A percentile compares a stretch with the other conserved stretches of the same genome.
Evolutionary conservation across 2,797 vertebrate genomes (phyloP).

Genomic region (Fistularia commersonii): DNA sequence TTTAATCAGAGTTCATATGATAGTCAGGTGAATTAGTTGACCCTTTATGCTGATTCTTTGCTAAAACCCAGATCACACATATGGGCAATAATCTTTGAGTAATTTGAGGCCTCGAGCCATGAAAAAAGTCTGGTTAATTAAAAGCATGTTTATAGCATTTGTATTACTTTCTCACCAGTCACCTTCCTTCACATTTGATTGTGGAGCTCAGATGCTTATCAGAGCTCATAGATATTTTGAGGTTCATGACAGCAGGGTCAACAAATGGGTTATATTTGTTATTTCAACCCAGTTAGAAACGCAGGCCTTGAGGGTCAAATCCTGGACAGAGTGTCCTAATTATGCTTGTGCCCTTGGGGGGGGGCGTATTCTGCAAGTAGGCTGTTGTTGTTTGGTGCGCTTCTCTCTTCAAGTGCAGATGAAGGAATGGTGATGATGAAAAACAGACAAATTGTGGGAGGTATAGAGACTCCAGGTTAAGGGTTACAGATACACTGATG

Average conservation of each 20-base stretch:
- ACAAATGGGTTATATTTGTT: constrained; percentile 51
- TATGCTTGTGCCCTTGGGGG: constrained; percentile 49
- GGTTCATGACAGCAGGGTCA: constrained; percentile 47
- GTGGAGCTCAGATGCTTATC: constrained; percentile 55
- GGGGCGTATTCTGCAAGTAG: constrained; percentile 48
- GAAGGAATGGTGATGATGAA: constrained; percentile 43
- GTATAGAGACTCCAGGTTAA: constrained; percentile 51
- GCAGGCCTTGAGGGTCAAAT: constrained; percentile 45
- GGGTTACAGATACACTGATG: constrained; percentile 47
- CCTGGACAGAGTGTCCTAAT: constrained; percentile 54
- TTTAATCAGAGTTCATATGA: too few species aligned
- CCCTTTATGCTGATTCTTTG: too few species aligned
- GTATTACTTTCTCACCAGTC: constrained; percentile 12
- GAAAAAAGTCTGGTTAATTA: constrained; percentile 50
- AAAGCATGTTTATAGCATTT: constrained; percentile 45
- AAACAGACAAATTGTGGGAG: constrained; percentile 69
- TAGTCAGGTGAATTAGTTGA: too few species aligned
- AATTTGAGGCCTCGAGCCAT: constrained; percentile 41
- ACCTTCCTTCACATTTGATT: constrained; percentile 33
- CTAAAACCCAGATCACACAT: not conserved
- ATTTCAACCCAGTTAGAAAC: constrained; percentile 58
- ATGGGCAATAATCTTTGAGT: constrained; percentile 18
- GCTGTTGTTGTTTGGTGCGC: constrained; percentile 65
- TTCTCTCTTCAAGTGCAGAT: constrained; percentile 59
- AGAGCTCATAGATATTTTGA: constrained; percentile 45